phyloP scores from a whole-genome alignment of 2,888 invertebrate genomes.

The Steinernema scapterisci region DNA sequence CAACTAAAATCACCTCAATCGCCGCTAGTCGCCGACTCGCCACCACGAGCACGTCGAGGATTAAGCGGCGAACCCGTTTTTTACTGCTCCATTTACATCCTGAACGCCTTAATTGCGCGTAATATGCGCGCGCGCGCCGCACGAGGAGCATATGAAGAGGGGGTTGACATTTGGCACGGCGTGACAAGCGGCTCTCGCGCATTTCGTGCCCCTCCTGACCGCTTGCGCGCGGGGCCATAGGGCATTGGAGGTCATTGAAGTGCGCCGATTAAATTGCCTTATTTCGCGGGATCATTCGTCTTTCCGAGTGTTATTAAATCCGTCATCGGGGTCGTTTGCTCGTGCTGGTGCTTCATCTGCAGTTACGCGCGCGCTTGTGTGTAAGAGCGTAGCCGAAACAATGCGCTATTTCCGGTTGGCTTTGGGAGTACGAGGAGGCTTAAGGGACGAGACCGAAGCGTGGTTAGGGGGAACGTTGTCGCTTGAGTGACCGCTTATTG shows the following conservation, averaged over 20 bases:
- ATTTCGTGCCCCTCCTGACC: neutral
- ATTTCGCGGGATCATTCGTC: slow-evolving; percentile 2
- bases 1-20: neutral
- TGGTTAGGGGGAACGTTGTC: too few relatives aligned
- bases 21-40: too few relatives aligned
- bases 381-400: neutral
- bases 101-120: neutral
- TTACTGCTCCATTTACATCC: too few relatives aligned
- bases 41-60: too few relatives aligned
- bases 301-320: slow-evolving; percentile 5
- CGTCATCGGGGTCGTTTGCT: neutral
- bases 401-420: neutral
- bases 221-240: neutral
- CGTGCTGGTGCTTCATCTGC: too few relatives aligned
- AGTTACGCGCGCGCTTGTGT: too few relatives aligned
- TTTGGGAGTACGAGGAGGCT: too few relatives aligned
- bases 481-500: too few relatives aligned
- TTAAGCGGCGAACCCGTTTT: too few relatives aligned
- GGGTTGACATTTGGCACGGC: too few relatives aligned
- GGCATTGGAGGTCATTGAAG: neutral
- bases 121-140: neutral
- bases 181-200: too few relatives aligned
- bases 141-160: neutral
- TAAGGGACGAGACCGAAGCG: too few relatives aligned
- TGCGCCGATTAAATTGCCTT: neutral